Conservation (phyloP, 2,113 vertebrate species). For the Lophochroa leadbeateri region DNA sequence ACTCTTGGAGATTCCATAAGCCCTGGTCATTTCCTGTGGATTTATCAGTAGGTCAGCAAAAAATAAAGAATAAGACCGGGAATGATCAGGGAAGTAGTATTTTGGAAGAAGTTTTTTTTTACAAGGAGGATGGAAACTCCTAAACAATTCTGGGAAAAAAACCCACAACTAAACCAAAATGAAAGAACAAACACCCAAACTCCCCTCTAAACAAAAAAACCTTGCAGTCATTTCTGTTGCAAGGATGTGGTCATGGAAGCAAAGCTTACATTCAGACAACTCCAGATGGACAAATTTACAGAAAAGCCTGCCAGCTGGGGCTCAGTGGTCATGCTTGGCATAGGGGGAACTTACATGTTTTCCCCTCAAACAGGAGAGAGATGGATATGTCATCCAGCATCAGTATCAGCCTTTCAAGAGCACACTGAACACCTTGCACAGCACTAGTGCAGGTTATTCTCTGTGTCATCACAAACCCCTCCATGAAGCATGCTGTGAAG, state of each 20-base stretch:
- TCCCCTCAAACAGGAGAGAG: neutral
- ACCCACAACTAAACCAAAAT: neutral
- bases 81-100: neutral
- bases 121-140: neutral
- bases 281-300: neutral
- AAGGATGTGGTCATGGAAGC: neutral
- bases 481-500: neutral
- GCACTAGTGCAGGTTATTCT: neutral
- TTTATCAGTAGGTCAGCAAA: neutral
- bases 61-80: neutral
- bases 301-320: neutral
- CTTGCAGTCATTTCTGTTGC: neutral
- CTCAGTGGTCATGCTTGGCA: neutral
- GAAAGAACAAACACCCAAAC: neutral
- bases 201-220: neutral
- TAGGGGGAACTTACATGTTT: neutral
- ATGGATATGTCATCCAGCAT: neutral
- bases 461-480: neutral
- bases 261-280: neutral
- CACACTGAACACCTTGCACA: neutral
- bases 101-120: neutral
- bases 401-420: neutral
- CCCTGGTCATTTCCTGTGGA: neutral
- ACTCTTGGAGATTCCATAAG: neutral
- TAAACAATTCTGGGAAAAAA: neutral